These are phyloP conservation scores for Atta colombica DNA, from an alignment of 1,140 invertebrate genomes.

Conservation along the genomic window DNA sequence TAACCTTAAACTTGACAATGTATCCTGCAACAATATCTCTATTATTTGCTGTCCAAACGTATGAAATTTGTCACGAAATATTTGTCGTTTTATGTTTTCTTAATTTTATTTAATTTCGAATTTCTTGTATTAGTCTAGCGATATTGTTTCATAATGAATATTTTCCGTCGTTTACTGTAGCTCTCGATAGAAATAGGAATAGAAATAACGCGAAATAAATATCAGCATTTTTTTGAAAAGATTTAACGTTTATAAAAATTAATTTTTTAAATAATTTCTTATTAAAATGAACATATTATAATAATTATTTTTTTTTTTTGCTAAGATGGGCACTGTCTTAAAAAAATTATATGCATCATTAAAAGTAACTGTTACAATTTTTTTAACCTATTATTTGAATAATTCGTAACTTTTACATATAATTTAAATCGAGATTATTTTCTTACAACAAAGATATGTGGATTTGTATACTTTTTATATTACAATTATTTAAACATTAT, in stretches of 20 bases:
- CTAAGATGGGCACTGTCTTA: neutral
- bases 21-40: conserved; percentile 21
- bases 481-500: neutral
- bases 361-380: neutral
- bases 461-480: neutral
- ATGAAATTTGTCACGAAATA: neutral
- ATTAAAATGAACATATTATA: neutral
- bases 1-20: conserved; percentile 50
- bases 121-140: neutral
- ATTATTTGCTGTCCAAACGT: conserved; percentile 3
- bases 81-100: neutral
- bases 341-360: neutral
- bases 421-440: neutral
- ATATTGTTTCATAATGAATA: neutral
- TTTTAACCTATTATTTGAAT: neutral
- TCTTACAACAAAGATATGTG: neutral
- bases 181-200: neutral
- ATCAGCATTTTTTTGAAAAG: neutral
- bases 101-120: neutral
- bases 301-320: too few species aligned
- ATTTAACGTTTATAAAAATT: neutral
- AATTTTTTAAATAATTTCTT: neutral
- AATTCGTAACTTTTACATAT: neutral
- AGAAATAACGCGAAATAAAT: neutral
- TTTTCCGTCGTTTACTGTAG: neutral